Evolutionary conservation across 2,113 vertebrate species (phyloP).

Genomic region (Alethe diademata): DNA sequence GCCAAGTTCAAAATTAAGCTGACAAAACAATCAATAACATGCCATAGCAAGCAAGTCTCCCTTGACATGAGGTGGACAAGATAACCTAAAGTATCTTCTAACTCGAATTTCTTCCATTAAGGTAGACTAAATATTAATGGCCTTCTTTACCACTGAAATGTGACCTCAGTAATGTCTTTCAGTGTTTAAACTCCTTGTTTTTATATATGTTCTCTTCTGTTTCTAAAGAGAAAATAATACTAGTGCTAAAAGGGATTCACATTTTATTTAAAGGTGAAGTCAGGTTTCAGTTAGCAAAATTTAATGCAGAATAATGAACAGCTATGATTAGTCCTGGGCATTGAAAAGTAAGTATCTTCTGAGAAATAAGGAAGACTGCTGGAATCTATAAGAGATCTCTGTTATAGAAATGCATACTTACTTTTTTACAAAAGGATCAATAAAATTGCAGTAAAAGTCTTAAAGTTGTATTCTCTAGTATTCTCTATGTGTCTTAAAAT

Average conservation of each 20-base stretch:
- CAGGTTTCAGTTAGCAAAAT: not conserved
- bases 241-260: not conserved
- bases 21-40: not conserved
- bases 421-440: not conserved
- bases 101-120: slow-evolving; percentile 62
- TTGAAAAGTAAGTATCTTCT: slow-evolving; percentile 1
- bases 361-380: not conserved
- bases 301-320: slow-evolving; percentile 13
- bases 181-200: slow-evolving; percentile 30
- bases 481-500: not conserved
- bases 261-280: not conserved
- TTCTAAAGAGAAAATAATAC: not conserved
- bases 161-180: slow-evolving; percentile 45
- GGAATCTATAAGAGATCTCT: not conserved
- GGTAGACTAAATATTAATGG: slow-evolving; percentile 67
- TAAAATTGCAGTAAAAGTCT: not conserved
- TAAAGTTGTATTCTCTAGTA: not conserved
- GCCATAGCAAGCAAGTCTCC: not conserved
- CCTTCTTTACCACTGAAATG: slow-evolving; percentile 56
- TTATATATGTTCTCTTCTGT: not conserved
- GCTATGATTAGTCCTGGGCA: not conserved
- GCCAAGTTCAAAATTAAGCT: not conserved
- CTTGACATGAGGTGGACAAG: slow-evolving; percentile 24
- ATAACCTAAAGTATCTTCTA: slow-evolving; percentile 55
- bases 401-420: not conserved